A percentile compares a stretch with the other conserved stretches of the same genome.
Evolutionary conservation across 2,888 invertebrate genomes (phyloP).

Genomic region (Tetragnatha montana): DNA sequence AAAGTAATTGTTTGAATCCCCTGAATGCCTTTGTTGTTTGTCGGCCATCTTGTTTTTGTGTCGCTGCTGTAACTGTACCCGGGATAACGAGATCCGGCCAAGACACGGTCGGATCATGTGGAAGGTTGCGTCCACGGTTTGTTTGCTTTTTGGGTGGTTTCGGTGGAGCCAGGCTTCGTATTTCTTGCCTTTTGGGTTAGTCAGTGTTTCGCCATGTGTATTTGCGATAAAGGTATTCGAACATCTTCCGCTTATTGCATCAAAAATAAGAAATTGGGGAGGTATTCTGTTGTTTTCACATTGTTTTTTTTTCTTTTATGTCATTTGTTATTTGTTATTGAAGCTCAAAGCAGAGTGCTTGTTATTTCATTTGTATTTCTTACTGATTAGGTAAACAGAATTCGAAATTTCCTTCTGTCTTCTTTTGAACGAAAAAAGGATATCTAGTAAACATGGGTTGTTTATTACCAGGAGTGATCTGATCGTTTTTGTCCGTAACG

Average conservation of each 20-base stretch:
- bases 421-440: too few relatives aligned
- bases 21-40: constrained; percentile 43
- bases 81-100: constrained; percentile 17
- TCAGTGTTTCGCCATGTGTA: not conserved
- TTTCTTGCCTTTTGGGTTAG: not conserved
- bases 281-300: too few relatives aligned
- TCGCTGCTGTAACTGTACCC: not conserved
- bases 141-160: not conserved
- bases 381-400: too few relatives aligned
- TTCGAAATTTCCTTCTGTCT: too few relatives aligned
- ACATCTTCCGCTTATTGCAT: not conserved
- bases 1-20: constrained; percentile 51
- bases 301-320: too few relatives aligned
- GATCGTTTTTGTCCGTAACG: too few relatives aligned
- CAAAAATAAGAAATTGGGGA: not conserved
- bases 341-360: too few relatives aligned
- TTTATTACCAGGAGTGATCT: too few relatives aligned
- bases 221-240: not conserved
- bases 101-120: constrained; percentile 7
- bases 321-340: too few relatives aligned
- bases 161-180: not conserved
- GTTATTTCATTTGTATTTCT: too few relatives aligned
- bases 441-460: too few relatives aligned
- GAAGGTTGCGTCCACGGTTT: not conserved
- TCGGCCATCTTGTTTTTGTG: constrained; percentile 36